Evolutionary conservation across 1,140 invertebrate species (phyloP).

Genomic region (Meloidogyne exigua): DNA sequence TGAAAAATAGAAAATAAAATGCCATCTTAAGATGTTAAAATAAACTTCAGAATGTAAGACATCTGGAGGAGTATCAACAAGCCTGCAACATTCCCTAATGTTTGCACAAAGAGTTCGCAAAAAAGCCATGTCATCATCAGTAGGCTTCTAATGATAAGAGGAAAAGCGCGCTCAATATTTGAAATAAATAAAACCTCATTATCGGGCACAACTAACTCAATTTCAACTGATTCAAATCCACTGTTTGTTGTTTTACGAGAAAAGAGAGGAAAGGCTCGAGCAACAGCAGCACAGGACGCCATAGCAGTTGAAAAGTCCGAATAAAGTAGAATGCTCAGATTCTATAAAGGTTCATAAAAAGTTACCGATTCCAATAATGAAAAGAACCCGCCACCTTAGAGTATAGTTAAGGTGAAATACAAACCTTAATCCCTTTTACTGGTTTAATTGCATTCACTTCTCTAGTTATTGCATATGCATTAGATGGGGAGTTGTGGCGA

Average conservation of each 20-base stretch:
- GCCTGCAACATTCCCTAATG: constrained; percentile 44
- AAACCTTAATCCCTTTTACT: constrained; percentile 42
- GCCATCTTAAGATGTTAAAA: not conserved
- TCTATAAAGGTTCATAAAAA: constrained; percentile 30
- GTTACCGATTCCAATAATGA: too few relatives aligned
- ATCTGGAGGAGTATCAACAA: constrained; percentile 55
- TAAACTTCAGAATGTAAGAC: constrained; percentile 47
- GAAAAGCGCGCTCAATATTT: not conserved
- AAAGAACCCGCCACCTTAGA: too few relatives aligned
- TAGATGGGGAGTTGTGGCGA: constrained; percentile 55
- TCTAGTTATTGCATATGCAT: constrained; percentile 40
- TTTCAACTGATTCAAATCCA: constrained; percentile 31
- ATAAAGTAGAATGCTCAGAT: constrained; percentile 49
- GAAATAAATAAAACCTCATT: constrained; percentile 32
- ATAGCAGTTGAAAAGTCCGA: constrained; percentile 50
- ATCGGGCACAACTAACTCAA: constrained; percentile 55
- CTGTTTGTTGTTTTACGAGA: constrained; percentile 37
- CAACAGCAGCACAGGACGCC: constrained; percentile 46
- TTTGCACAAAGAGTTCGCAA: constrained; percentile 41
- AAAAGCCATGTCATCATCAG: constrained; percentile 48
- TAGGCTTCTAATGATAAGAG: constrained; percentile 38
- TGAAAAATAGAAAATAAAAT: not conserved
- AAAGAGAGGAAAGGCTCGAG: constrained; percentile 52
- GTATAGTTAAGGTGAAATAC: too few relatives aligned
- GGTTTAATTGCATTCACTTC: constrained; percentile 40